These are phyloP conservation scores for Dolomedes plantarius DNA, from an alignment of 2,888 invertebrate genomes.

Conservation along the genomic window DNA sequence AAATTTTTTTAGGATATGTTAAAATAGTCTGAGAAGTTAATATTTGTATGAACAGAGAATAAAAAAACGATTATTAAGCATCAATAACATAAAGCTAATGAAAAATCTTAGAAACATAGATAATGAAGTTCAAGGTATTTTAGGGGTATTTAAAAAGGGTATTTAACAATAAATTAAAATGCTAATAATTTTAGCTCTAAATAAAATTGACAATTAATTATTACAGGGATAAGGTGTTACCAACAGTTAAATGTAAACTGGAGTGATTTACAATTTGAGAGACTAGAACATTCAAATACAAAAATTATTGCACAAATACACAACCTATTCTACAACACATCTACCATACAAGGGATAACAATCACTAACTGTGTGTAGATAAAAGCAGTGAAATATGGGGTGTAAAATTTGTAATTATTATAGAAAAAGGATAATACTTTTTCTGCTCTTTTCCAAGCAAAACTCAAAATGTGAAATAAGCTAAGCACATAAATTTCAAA, in stretches of 20 bases:
- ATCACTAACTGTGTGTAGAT: not conserved
- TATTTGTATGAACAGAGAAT: no score
- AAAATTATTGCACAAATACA: not conserved
- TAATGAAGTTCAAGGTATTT: not conserved
- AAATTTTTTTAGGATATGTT: no score
- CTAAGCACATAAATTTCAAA: conserved; percentile 16
- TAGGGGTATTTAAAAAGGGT: not conserved
- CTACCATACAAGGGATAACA: conserved; percentile 15
- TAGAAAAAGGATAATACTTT: not conserved
- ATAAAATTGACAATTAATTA: not conserved
- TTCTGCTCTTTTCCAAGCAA: conserved; percentile 32
- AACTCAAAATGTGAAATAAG: conserved; percentile 14
- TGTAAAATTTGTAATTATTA: not conserved
- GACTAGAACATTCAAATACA: not conserved
- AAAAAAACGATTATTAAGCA: not conserved
- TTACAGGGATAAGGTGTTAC: not conserved
- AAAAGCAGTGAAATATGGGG: not conserved
- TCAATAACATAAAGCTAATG: not conserved
- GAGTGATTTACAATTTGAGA: not conserved
- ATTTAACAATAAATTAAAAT: no score
- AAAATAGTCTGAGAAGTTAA: no score
- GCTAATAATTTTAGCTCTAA: not conserved
- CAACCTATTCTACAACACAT: conserved; percentile 10
- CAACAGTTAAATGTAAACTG: not conserved
- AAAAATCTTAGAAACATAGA: not conserved